These are phyloP conservation scores for Glareola pratincola DNA, from an alignment of 2,113 vertebrate genomes.

Conservation along the genomic window DNA sequence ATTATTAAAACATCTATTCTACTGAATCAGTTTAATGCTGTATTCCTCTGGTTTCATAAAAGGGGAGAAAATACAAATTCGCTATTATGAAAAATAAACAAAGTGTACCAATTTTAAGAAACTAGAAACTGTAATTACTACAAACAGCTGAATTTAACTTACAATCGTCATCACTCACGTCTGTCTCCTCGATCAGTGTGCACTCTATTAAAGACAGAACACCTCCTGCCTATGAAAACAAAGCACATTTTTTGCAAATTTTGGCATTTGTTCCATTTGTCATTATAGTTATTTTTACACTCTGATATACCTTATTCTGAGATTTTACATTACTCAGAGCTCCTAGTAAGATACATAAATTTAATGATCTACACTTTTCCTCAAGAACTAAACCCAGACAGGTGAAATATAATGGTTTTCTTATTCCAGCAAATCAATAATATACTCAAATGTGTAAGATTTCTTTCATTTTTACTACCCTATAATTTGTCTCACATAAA, in stretches of 20 bases:
- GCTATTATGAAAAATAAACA: background rate
- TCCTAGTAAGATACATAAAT: background rate
- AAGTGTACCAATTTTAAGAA: background rate
- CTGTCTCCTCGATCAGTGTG: conserved; percentile 92
- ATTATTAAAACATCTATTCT: background rate
- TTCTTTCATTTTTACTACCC: background rate
- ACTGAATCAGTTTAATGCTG: background rate
- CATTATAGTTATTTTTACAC: background rate
- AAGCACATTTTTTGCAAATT: conserved; percentile 24
- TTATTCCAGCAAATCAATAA: background rate
- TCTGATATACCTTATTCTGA: background rate
- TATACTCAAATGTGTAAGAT: background rate
- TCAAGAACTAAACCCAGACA: background rate
- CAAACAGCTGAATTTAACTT: conserved; percentile 71
- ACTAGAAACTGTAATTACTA: background rate
- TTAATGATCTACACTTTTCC: background rate
- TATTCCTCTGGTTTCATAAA: background rate
- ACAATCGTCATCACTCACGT: conserved; percentile 91
- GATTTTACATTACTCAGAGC: background rate
- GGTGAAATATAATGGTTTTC: background rate
- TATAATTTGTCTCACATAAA: background rate
- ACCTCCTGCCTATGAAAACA: conserved; percentile 88
- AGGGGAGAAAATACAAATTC: background rate
- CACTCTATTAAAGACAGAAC: conserved; percentile 95
- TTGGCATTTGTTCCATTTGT: background rate